Percentiles rank a stretch among this genome's conserved stretches.
Conservation (phyloP, 2,113 vertebrate species). For the Phylloscopus trochilus region DNA sequence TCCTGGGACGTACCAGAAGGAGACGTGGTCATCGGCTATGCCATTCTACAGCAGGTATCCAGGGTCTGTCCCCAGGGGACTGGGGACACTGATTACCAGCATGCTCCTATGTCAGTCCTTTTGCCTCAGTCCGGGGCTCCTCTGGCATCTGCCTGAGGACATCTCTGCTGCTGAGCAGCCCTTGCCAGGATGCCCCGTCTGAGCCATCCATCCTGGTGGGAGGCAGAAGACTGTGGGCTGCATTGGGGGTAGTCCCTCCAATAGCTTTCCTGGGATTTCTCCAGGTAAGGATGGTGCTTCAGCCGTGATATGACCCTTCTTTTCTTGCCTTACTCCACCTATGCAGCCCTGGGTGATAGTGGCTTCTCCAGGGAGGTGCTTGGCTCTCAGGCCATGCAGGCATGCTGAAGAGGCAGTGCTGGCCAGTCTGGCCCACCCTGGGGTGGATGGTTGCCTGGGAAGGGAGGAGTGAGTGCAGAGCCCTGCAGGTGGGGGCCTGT, state of each 20-base stretch:
- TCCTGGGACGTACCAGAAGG: constrained; percentile 97
- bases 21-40: constrained; percentile 95
- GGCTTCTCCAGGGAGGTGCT: background rate
- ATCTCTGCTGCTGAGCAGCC: background rate
- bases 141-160: background rate
- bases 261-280: background rate
- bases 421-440: background rate
- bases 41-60: constrained; percentile 92
- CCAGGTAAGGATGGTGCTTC: background rate
- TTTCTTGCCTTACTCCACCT: background rate
- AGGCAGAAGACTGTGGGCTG: background rate
- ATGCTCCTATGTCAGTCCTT: background rate
- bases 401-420: background rate
- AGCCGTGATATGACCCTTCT: background rate
- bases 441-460: background rate
- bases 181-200: background rate
- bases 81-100: background rate
- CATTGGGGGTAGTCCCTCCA: background rate
- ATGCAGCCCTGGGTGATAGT: background rate
- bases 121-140: accelerated
- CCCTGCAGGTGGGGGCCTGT: background rate
- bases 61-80: background rate
- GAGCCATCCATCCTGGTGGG: background rate
- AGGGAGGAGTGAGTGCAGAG: background rate
- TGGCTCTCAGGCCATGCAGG: background rate